phyloP scores from a whole-genome alignment of 2,888 invertebrate species.

The Ophonus ardosiacus region DNA sequence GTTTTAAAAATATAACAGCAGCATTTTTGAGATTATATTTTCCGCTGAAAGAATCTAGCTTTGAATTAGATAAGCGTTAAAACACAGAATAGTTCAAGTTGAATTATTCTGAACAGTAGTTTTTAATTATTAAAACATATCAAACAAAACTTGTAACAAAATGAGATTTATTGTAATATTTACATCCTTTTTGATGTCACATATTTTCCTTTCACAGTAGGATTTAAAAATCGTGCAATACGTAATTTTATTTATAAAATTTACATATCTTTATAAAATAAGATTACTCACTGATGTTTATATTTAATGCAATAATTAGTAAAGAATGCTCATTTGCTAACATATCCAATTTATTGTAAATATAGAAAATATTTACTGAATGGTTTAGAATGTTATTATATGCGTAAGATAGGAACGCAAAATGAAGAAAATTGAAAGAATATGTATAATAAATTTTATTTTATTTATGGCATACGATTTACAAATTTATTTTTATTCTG shows the following conservation, averaged over 20 bases:
- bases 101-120: neutral
- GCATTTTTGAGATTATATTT: conserved; percentile 30
- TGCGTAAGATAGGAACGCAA: conserved; percentile 28
- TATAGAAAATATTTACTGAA: conserved; percentile 44
- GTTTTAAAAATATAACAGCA: neutral
- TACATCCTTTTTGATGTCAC: conserved; percentile 36
- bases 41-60: neutral
- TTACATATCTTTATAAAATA: conserved; percentile 41
- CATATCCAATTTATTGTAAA: conserved; percentile 55
- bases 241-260: conserved; percentile 41
- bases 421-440: conserved; percentile 40
- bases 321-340: conserved; percentile 49
- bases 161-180: conserved; percentile 15
- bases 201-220: conserved; percentile 13
- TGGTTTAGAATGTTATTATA: conserved; percentile 31
- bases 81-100: no score
- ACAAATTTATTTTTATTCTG: conserved; percentile 3
- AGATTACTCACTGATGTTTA: conserved; percentile 40
- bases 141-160: conserved; percentile 17
- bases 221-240: conserved; percentile 26
- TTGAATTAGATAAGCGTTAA: conserved; percentile 19
- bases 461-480: neutral
- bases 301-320: conserved; percentile 39
- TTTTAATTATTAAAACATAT: conserved; percentile 21
- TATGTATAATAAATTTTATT: neutral